Conservation (phyloP, 2,113 vertebrate genomes). For the Ammodytes dubius region DNA sequence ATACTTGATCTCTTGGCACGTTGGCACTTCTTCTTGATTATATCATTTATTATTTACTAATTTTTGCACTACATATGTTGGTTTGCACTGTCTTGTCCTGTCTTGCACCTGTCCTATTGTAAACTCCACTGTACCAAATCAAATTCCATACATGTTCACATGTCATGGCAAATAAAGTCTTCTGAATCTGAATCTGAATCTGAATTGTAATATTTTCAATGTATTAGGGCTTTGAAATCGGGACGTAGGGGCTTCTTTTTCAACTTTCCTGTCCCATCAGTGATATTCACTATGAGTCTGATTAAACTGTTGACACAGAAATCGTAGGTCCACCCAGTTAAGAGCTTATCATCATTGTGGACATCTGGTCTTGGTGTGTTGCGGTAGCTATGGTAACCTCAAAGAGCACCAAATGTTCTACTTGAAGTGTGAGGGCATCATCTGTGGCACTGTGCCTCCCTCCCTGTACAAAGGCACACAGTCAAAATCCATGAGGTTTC, state of each 20-base stretch:
- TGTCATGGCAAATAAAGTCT: too few relatives aligned
- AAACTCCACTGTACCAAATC: too few relatives aligned
- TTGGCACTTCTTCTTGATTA: too few relatives aligned
- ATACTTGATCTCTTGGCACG: too few relatives aligned
- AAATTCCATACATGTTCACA: too few relatives aligned
- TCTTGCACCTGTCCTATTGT: too few relatives aligned
- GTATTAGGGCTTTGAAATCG: neutral
- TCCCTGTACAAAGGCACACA: slow-evolving; percentile 36
- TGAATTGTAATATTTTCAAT: neutral
- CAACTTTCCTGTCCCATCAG: neutral
- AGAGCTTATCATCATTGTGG: slow-evolving; percentile 76
- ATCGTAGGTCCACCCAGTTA: slow-evolving; percentile 55
- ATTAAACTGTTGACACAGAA: slow-evolving; percentile 53
- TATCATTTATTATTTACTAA: too few relatives aligned
- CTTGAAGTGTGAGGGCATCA: slow-evolving; percentile 78
- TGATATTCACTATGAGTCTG: neutral
- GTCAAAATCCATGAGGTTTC: slow-evolving; percentile 43
- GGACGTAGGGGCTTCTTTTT: slow-evolving; percentile 20
- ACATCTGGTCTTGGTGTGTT: slow-evolving; percentile 80
- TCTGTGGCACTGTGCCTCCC: slow-evolving; percentile 68
- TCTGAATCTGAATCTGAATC: too few relatives aligned
- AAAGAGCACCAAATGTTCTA: slow-evolving; percentile 79
- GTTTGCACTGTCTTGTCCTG: too few relatives aligned
- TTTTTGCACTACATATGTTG: too few relatives aligned
- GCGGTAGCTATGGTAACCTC: slow-evolving; percentile 84